phyloP scores from a whole-genome alignment of 2,888 invertebrate genomes.

The Caenorhabditis sulstoni region DNA sequence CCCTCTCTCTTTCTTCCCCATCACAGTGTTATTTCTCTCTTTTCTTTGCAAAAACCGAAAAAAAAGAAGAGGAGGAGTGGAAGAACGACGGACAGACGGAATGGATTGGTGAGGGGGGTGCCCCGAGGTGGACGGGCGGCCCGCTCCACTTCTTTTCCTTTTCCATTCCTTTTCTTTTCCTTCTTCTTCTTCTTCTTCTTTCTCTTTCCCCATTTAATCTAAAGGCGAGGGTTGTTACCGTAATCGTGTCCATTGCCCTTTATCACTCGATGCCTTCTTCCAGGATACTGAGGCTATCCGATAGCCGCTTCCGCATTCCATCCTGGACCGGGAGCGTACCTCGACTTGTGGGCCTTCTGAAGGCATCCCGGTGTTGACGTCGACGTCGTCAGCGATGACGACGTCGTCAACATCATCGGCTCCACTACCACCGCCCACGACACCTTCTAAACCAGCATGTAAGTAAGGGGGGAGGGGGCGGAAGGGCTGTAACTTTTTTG shows the following conservation, averaged over 20 bases:
- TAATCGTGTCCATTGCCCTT: too few relatives aligned
- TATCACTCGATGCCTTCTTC: too few relatives aligned
- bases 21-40: too few relatives aligned
- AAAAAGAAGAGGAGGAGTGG: conserved; percentile 33
- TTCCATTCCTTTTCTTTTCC: not conserved
- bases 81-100: too few relatives aligned
- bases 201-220: not conserved
- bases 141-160: too few relatives aligned
- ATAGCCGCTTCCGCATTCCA: conserved; percentile 49
- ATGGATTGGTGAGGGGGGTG: too few relatives aligned
- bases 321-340: conserved; percentile 54
- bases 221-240: too few relatives aligned
- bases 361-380: conserved; percentile 45
- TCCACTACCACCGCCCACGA: conserved; percentile 18
- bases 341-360: conserved; percentile 57
- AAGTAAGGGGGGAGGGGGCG: too few relatives aligned
- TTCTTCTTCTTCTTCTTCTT: not conserved
- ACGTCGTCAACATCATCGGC: conserved; percentile 38
- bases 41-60: conserved; percentile 25
- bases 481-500: too few relatives aligned
- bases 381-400: conserved; percentile 27
- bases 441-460: conserved; percentile 47
- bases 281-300: conserved; percentile 60
- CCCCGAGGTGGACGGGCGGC: too few relatives aligned
- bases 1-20: too few relatives aligned